phyloP scores from a whole-genome alignment of 2,888 invertebrate species.

The Sussaba pulchella region DNA sequence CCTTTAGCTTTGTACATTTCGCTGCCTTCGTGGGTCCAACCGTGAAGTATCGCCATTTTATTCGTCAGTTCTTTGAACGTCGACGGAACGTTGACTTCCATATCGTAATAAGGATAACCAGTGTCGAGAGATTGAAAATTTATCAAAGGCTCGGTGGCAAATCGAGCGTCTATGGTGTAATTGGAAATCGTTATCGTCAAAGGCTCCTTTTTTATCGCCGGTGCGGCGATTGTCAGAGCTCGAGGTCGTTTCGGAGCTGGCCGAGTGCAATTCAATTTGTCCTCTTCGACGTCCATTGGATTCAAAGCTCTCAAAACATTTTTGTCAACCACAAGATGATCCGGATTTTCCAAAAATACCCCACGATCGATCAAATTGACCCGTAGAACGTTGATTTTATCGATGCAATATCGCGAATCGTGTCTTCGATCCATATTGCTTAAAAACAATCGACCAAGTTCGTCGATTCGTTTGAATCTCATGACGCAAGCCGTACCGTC shows the following conservation, averaged over 20 bases:
- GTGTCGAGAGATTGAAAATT: constrained; percentile 75
- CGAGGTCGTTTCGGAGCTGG: constrained; percentile 64
- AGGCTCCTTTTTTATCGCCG: constrained; percentile 71
- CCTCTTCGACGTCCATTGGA: constrained; percentile 70
- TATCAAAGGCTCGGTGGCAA: constrained; percentile 74
- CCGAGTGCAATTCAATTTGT: constrained; percentile 72
- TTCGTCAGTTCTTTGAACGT: constrained; percentile 73
- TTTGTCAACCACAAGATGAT: constrained; percentile 67
- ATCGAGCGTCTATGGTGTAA: constrained; percentile 74
- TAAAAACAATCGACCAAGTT: constrained; percentile 72
- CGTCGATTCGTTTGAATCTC: constrained; percentile 73
- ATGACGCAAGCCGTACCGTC: constrained; percentile 75
- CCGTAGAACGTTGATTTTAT: constrained; percentile 73
- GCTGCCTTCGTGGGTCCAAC: constrained; percentile 77
- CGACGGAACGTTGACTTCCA: constrained; percentile 78
- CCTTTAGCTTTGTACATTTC: constrained; percentile 78
- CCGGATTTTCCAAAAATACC: constrained; percentile 66
- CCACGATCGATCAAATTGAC: constrained; percentile 72
- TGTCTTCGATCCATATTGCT: constrained; percentile 72
- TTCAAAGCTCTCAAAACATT: constrained; percentile 72
- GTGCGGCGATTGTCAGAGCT: neutral
- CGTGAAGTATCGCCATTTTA: constrained; percentile 76
- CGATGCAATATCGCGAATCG: constrained; percentile 78
- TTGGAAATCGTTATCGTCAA: constrained; percentile 77
- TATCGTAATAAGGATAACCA: constrained; percentile 76